phyloP scores from a whole-genome alignment of 2,888 invertebrate genomes.

The Crematogaster levior region DNA sequence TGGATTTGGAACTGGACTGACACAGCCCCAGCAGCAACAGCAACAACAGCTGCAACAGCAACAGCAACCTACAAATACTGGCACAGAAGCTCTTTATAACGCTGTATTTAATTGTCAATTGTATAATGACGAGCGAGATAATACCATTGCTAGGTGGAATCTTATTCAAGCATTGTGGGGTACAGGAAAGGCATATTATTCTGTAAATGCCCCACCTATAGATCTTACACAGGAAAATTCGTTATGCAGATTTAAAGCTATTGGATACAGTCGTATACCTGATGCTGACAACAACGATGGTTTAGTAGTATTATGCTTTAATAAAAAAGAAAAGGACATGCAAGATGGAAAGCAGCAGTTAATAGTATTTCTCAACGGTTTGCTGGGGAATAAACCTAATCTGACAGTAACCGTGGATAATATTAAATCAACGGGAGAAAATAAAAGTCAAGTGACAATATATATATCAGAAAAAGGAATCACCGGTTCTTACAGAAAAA shows the following conservation, averaged over 20 bases:
- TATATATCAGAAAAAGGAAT: conserved; percentile 91
- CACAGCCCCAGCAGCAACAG: conserved; percentile 84
- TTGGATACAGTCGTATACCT: conserved; percentile 96
- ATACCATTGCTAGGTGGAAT: conserved; percentile 97
- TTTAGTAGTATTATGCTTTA: conserved; percentile 93
- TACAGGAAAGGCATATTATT: conserved; percentile 93
- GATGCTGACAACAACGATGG: conserved; percentile 96
- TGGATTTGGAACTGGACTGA: conserved; percentile 77
- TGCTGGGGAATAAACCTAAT: conserved; percentile 95
- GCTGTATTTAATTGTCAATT: conserved; percentile 93
- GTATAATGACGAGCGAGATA: conserved; percentile 98
- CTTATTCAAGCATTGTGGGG: conserved; percentile 96
- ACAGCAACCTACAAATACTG: conserved; percentile 87
- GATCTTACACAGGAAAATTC: conserved; percentile 96
- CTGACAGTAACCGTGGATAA: conserved; percentile 92
- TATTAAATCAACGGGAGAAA: conserved; percentile 92
- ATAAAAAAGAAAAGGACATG: conserved; percentile 93
- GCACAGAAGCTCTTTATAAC: conserved; percentile 90
- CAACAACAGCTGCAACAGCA: conserved; percentile 86
- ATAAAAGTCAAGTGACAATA: conserved; percentile 91
- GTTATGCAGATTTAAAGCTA: conserved; percentile 97
- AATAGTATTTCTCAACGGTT: conserved; percentile 89
- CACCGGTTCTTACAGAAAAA: conserved; percentile 89
- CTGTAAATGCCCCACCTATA: conserved; percentile 91
- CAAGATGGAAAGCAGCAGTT: conserved; percentile 86